These are phyloP conservation scores for Chinchilla lanigera DNA, from an alignment of 2,113 vertebrate species.

Conservation along the genomic window DNA sequence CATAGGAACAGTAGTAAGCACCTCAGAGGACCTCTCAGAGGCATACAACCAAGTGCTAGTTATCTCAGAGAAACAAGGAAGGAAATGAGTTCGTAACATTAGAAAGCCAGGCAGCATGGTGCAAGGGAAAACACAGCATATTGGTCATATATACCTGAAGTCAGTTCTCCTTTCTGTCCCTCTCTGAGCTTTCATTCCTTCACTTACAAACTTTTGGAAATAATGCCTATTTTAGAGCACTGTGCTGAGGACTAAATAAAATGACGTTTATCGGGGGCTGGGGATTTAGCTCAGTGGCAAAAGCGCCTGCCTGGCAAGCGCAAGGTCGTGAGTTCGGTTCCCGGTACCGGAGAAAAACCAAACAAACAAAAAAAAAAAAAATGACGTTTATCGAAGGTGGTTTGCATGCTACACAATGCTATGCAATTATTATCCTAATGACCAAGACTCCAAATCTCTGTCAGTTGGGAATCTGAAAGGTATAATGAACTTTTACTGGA, in stretches of 20 bases:
- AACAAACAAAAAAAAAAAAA: no score
- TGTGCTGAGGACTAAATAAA: background rate
- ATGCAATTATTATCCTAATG: constrained; percentile 2
- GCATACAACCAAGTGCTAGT: background rate
- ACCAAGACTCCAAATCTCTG: constrained; percentile 27
- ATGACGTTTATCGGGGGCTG: background rate
- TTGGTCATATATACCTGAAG: background rate
- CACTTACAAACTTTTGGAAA: constrained; percentile 4
- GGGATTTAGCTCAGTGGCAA: no score
- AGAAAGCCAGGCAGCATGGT: background rate
- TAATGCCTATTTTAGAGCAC: background rate
- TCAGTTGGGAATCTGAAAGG: background rate
- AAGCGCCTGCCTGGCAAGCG: no score
- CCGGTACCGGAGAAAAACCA: no score
- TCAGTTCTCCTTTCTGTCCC: background rate
- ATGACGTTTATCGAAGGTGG: background rate
- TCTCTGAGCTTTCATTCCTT: constrained; percentile 11
- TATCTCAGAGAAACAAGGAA: background rate
- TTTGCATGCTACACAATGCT: background rate
- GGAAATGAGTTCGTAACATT: background rate
- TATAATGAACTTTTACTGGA: background rate
- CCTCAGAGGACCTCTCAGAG: background rate
- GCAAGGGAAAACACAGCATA: background rate
- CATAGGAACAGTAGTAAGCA: background rate
- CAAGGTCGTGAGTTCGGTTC: no score